Evolutionary conservation across 2,797 vertebrate genomes (phyloP).

Genomic region (Nannoperca obscura): DNA sequence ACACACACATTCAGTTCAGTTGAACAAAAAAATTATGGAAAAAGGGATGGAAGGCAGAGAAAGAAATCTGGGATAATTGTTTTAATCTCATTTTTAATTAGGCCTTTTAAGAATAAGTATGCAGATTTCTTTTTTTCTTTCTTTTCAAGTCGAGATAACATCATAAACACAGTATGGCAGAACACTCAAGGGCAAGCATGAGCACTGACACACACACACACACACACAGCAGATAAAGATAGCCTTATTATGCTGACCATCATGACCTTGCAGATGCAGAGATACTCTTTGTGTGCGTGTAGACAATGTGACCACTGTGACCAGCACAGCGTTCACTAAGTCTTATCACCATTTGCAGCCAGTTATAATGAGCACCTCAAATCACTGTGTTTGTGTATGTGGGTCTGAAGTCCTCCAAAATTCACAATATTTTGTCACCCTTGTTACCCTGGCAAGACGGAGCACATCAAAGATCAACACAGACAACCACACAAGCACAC

Average conservation of each 20-base stretch:
- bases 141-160: conserved; percentile 42
- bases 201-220: conserved; percentile 2
- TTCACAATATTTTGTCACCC: conserved; percentile 6
- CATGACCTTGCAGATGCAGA: conserved; percentile 52
- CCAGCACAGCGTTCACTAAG: background rate
- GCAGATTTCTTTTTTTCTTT: background rate
- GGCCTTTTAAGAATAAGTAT: conserved; percentile 29
- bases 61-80: background rate
- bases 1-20: background rate
- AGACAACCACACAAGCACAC: background rate
- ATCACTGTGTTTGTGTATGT: conserved; percentile 13
- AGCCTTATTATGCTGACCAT: conserved; percentile 35
- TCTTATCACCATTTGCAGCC: conserved; percentile 37
- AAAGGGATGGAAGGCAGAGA: background rate
- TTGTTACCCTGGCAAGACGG: background rate
- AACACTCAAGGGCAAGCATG: conserved; percentile 29
- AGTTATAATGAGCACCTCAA: conserved; percentile 53
- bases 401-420: conserved; percentile 22
- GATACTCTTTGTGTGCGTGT: conserved; percentile 7
- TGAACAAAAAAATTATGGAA: background rate
- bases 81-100: conserved; percentile 43
- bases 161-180: conserved; percentile 20
- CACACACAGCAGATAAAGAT: conserved; percentile 27
- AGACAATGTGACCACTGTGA: conserved; percentile 1
- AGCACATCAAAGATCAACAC: conserved; percentile 32